A percentile compares a stretch with the other conserved stretches of the same genome.
These are phyloP conservation scores for Laterallus jamaicensis DNA, from an alignment of 2,113 vertebrate genomes.

Conservation along the genomic window DNA sequence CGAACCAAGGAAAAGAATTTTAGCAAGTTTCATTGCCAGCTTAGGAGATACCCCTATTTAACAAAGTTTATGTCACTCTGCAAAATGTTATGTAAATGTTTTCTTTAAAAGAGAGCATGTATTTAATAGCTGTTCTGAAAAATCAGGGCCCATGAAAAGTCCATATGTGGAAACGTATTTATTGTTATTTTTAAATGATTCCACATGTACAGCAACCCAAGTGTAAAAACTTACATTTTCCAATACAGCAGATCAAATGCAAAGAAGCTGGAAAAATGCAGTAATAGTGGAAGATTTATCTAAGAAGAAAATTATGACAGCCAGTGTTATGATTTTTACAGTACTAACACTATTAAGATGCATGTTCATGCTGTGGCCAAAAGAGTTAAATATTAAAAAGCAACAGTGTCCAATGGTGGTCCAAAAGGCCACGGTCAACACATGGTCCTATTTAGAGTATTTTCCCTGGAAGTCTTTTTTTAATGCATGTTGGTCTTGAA, in stretches of 20 bases:
- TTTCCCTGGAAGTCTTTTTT: neutral
- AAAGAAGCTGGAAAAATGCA: neutral
- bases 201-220: constrained; percentile 6
- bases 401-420: neutral
- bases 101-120: neutral
- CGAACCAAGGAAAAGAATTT: neutral
- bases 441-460: neutral
- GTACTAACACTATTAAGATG: neutral
- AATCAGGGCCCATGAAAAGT: neutral
- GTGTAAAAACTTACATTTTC: constrained; percentile 18
- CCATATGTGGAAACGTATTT: constrained; percentile 12
- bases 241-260: constrained; percentile 14
- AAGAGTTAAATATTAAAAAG: neutral
- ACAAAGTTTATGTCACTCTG: neutral
- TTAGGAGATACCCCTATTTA: neutral
- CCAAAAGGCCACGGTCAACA: neutral
- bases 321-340: neutral
- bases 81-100: neutral
- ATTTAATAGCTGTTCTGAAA: constrained; percentile 25
- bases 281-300: constrained; percentile 11
- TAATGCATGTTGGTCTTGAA: neutral
- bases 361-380: neutral
- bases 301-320: constrained; percentile 5
- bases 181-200: constrained; percentile 24
- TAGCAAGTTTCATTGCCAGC: neutral